Evolutionary conservation across 2,113 vertebrate genomes (phyloP).

Genomic region (Elephantulus edwardii): DNA sequence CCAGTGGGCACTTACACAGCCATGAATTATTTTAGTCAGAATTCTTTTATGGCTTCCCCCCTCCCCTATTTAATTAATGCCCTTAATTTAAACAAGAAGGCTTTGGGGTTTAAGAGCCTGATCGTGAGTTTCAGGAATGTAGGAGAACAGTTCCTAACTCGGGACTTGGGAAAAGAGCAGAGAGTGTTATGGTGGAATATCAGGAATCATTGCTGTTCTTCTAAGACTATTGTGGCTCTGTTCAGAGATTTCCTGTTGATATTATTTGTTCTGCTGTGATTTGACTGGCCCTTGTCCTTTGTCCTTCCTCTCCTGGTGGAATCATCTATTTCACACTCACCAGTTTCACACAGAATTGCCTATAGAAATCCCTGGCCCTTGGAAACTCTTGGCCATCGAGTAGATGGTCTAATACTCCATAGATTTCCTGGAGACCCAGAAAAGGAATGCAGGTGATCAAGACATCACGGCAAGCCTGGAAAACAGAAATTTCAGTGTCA

Average conservation of each 20-base stretch:
- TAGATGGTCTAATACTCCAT: constrained; percentile 64
- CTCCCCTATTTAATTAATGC: neutral
- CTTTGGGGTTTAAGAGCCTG: neutral
- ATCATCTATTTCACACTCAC: constrained; percentile 19
- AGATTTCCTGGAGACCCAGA: constrained; percentile 75
- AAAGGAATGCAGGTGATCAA: constrained; percentile 69
- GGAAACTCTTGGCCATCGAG: constrained; percentile 64
- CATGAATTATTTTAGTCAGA: neutral
- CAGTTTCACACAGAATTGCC: constrained; percentile 70
- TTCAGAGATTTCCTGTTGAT: neutral
- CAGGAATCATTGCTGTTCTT: neutral
- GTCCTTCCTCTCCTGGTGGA: neutral
- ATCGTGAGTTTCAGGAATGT: neutral
- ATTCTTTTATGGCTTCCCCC: neutral
- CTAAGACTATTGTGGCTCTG: neutral
- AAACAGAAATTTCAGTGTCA: constrained; percentile 20
- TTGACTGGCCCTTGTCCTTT: neutral
- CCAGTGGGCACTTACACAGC: neutral
- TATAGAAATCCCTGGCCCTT: constrained; percentile 74
- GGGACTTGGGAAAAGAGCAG: neutral
- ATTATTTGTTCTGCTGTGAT: neutral
- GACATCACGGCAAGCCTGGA: constrained; percentile 71
- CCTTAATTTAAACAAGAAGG: neutral
- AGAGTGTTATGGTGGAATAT: neutral
- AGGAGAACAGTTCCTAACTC: neutral